Base-by-base conservation (phyloP, 2,888 invertebrate genomes). In the Axea sp. region DNA sequence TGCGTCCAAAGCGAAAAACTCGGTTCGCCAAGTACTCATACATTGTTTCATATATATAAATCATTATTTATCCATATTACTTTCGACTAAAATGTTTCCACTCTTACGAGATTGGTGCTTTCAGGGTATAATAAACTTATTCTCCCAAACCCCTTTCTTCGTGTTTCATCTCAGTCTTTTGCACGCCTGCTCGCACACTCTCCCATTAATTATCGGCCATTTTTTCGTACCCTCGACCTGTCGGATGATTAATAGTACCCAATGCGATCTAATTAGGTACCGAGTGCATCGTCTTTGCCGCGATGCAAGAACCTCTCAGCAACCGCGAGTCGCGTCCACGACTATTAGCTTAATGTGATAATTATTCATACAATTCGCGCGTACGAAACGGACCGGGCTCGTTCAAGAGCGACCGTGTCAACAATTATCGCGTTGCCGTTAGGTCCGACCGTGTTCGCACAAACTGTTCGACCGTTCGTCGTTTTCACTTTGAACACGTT, bases 261-360 rank as follows among this genome's bases (percentile, higher is more conserved):
- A 76, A 73, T 76, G 73, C 80, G 79, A 80, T 82, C 82, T 82
- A 82, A 83, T 83, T 82, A 81, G 76, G 74, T 62, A 51, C 59
- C 39, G 45, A 64, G 76, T 72, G 59, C 64, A 49, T 35, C 49
- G 43, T 65, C 55, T 55, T 68, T 47, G 67, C 62, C 28, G 62
- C 51, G 43, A 45, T 7, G 19, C 22, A 45, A 47, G 45, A 62
- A 33, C 28, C 24, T 14, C 24, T n/a, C 15, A 2, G 26, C 24
- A 59, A 33, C 19, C 22, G 31, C 30, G 15, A 8, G 6, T 15
- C 5, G 31, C 47, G 3, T 49, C 43, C 11, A 14, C 24, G 11
- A 37, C 51, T 31, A 35, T 68, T 59, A 49, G 8, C 19, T 17
- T 19, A 60, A 45, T 39, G 12, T 30, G 8, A 55, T 35, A 31